These are phyloP conservation scores for Platycheirus albimanus DNA, from an alignment of 2,888 invertebrate genomes.

Conservation along the genomic window DNA sequence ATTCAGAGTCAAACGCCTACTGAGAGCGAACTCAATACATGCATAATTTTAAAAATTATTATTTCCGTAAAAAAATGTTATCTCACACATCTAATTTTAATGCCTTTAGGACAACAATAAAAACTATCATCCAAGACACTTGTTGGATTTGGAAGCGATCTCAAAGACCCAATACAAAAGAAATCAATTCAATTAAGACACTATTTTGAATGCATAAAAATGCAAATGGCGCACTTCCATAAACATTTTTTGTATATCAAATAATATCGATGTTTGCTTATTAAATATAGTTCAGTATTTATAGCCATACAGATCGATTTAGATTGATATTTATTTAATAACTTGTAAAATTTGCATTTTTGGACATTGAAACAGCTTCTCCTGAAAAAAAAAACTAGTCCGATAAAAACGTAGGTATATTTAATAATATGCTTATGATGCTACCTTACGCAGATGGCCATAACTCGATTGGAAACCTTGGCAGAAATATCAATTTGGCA, in stretches of 20 bases:
- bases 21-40: not conserved
- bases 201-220: slow-evolving; percentile 9
- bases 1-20: slow-evolving; percentile 9
- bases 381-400: not conserved
- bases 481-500: not conserved
- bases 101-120: slow-evolving; percentile 3
- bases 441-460: not conserved
- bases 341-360: slow-evolving; percentile 2
- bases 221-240: not conserved
- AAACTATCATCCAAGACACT: not conserved
- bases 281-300: slow-evolving; percentile 6
- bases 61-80: not conserved
- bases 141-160: not conserved
- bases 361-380: not conserved
- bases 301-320: slow-evolving; percentile 12
- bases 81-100: not conserved
- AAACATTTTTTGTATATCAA: not conserved
- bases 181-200: not conserved
- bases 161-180: not conserved
- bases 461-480: not conserved
- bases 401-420: not conserved
- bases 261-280: not conserved
- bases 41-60: slow-evolving; percentile 4
- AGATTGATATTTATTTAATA: slow-evolving; percentile 5
- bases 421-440: no score